Evolutionary conservation across 2,888 invertebrate species (phyloP), one percentile per base, ranked within the genome.

Genomic region (Cephus rjabovi): DNA sequence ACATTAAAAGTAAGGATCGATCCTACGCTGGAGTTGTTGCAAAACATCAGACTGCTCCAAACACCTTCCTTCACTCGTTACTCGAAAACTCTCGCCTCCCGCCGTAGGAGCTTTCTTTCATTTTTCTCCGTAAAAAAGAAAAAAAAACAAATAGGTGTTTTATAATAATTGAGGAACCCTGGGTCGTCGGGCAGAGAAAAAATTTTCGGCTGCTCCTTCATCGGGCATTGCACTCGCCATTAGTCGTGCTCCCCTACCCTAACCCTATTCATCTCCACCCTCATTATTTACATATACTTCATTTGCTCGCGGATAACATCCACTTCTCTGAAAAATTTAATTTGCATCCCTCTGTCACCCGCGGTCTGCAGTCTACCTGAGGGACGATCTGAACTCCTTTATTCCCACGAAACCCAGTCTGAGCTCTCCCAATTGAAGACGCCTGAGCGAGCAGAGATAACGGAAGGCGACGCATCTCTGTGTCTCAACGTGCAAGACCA

Each of bases 281-380:
- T 89, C 88, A 89, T 89, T 89, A 89, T 89, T 89, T 87, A 87
- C 89, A 88, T 87, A 87, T 87, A 87, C 88, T 87, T 87, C 87
- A 87, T 70, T 69, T 40, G 76, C 70, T 76, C 68, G 3, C 56
- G 56, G 23, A 56, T 15, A 56, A 56, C 56, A 15, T 56, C 56
- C 23, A 56, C 23, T 56, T 56, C 56, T 23, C 23, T 23, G 23
- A 56, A 23, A 56, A 56, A 56, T 56, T 9, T 56, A 56, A 56
- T 56, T 56, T 6, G 9, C 56, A 23, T 56, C 23, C 56, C 56
- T 23, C 9, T 56, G 56, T 23, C 56, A 15, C 56, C 23, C 6
- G 56, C 56, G 6, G 56, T 6, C 56, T 23, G 9, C 56, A 56
- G 23, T 56, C 23, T 9, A 56, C 56, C 56, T 23, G 56, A 56